Base-by-base conservation (phyloP, 2,797 vertebrate genomes). In the Propithecus deckenii region DNA sequence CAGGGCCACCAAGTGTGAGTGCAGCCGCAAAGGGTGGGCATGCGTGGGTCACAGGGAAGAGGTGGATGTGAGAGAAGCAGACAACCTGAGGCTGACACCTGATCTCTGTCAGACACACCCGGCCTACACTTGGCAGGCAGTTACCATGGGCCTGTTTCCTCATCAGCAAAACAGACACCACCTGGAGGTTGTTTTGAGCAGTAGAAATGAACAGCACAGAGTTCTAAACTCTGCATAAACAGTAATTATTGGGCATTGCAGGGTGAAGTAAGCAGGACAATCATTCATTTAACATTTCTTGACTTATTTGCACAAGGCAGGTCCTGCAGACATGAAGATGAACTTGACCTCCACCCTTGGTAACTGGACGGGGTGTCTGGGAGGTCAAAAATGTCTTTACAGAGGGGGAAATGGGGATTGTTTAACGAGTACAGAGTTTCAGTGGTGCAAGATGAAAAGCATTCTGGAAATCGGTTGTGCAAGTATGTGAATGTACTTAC, bases 11-110 rank as follows among this genome's bases (percentile, higher is more conserved):
- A 4, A 7, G 5, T 23, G 61, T 13, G 41, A 10, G 32, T 7
- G 52, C 2, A 0, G 17, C 7, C 3, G 2, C 22, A 0, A 2
- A 46, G n/a, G 22, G 25, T 30, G 41, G 43, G 1, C 52, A 55
- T 6, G 17, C 1, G 9, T 5, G 11, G 5, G 41, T 2, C 7
- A 1, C 4, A 7, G 23, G 91, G 35, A 86, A 10, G 14, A n/a
- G 4, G 2, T 1, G 38, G 28, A 41, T 1, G 0, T 5, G 32
- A 32, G 14, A 41, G 50, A n/a, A 30, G 74, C 59, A 2, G 48
- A 55, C 1, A 46, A 59, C 15, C 30, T 14, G 55, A 15, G 48
- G 28, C 12, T 4, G 69, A 41, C 22, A 48, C 1, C 0, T 32
- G 23, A 18, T 63, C 11, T 0, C 57, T n/a, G 30, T 43, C 28